phyloP scores from a whole-genome alignment of 2,113 vertebrate species.

The Mormoops blainvillei region DNA sequence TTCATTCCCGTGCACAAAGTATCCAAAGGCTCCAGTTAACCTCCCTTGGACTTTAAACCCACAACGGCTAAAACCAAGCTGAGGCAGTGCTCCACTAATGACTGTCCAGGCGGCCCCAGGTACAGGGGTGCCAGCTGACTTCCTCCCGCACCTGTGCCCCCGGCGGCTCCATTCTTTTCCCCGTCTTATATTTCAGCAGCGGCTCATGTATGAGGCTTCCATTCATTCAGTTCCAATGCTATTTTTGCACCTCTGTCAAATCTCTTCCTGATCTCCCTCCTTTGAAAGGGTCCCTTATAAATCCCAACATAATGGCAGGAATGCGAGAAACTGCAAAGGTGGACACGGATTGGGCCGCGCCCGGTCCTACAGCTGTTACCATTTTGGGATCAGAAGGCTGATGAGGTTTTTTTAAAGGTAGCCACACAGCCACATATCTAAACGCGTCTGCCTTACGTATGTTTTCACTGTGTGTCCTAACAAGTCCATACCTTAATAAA shows the following conservation, averaged over 20 bases:
- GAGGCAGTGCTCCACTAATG: rapidly evolving
- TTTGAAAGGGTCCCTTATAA: slow-evolving; percentile 52
- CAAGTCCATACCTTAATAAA: not conserved
- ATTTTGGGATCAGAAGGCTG: not conserved
- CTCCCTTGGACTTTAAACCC: not conserved
- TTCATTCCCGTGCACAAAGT: not conserved
- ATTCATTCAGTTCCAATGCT: not conserved
- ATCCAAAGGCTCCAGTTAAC: not conserved
- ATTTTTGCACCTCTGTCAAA: slow-evolving; percentile 52
- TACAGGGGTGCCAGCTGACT: rapidly evolving
- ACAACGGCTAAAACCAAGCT: not conserved
- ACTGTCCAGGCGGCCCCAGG: rapidly evolving
- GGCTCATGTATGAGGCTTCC: not conserved
- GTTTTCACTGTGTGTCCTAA: not conserved
- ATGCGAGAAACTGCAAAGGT: not conserved
- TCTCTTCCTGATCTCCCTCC: slow-evolving; percentile 17
- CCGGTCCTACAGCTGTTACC: not conserved
- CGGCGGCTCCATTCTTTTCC: not conserved
- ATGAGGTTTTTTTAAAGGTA: not conserved
- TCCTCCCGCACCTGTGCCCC: not conserved
- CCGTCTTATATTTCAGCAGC: not conserved
- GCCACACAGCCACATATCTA: not conserved
- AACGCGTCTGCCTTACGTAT: not conserved
- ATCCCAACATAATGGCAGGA: not conserved
- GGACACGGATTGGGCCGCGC: not conserved